Evolutionary conservation across 23 tunicate genomes (phyloP), one percentile per base, ranked within the genome.

Genomic region (Styela clava): DNA sequence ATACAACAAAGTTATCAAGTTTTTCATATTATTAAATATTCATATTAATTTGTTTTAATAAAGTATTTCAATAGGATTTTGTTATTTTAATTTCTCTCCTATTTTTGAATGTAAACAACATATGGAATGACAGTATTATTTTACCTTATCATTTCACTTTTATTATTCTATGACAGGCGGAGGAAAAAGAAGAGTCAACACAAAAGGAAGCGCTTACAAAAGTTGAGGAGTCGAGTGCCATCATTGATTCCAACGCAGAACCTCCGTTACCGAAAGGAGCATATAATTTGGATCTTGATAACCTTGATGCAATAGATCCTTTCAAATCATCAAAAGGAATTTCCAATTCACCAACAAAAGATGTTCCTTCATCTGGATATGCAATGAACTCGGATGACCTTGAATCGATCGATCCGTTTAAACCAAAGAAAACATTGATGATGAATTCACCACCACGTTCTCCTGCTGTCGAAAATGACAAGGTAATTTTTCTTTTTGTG

Each of bases 261-360:
- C 63, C 64, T 16, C 30, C 72, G 21, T 25, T 83, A 23, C 24
- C 84, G 1, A 74, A 82, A 62, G 93, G 93, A 24, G 68, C 93
- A 27, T 88, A 88, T 44, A 63, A 76, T 24, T 44, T 88, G 2
- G 87, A 88, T 69, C 78, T 87, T 52, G 68, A 70, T 37, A 82
- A 87, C 64, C 64, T 88, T 16, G 93, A 88, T 88, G 84, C 77
- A n/a, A 85, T 83, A 1, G 93, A 88, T 35, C 93, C 93, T 28
- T 88, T 88, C 69, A 74, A 88, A 69, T 74, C 87, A 19, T 82
- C 31, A 22, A 78, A 83, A 76, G 68, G 84, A 24, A 26, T 77
- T 33, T 24, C 63, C 19, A 86, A 79, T 34, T 31, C 65, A 24
- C 35, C 67, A 22, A 69, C 74, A 65, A 23, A 68, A 70, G 37